Evolutionary conservation across 2,888 invertebrate genomes (phyloP).

Genomic region (Gisinianus flammeolus): DNA sequence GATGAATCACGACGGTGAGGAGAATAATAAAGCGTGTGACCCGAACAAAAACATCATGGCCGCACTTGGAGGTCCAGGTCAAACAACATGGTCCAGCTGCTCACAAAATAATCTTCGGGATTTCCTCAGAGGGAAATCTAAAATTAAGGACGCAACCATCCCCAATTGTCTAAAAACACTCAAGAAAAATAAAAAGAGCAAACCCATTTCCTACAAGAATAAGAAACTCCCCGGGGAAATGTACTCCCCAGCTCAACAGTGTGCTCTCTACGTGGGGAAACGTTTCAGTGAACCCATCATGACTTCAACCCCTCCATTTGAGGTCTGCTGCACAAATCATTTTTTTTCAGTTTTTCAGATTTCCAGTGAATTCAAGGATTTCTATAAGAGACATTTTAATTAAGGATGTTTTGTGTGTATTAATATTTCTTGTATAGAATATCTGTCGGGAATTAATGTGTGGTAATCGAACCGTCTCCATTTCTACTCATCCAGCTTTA

Average conservation of each 20-base stretch:
- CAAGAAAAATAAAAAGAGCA: conserved; percentile 32
- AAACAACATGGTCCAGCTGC: conserved; percentile 44
- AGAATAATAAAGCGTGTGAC: conserved; percentile 39
- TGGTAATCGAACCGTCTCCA: background rate
- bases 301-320: background rate
- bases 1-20: conserved; percentile 50
- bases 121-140: conserved; percentile 32
- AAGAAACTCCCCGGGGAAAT: conserved; percentile 42
- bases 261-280: conserved; percentile 26
- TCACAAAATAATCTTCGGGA: conserved; percentile 42
- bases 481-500: conserved; percentile 40
- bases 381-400: too few relatives aligned
- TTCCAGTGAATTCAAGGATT: too few relatives aligned
- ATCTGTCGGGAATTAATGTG: conserved; percentile 41
- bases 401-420: too few relatives aligned
- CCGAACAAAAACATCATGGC: conserved; percentile 42
- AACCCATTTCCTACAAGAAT: conserved; percentile 29
- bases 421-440: conserved; percentile 29
- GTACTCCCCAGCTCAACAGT: conserved; percentile 38
- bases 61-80: conserved; percentile 40
- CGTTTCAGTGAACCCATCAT: conserved; percentile 16
- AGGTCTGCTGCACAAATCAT: too few relatives aligned
- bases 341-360: too few relatives aligned
- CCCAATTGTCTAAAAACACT: conserved; percentile 33
- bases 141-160: background rate